Base-by-base conservation (phyloP, 2,888 invertebrate genomes). In the Melanotus villosus region DNA sequence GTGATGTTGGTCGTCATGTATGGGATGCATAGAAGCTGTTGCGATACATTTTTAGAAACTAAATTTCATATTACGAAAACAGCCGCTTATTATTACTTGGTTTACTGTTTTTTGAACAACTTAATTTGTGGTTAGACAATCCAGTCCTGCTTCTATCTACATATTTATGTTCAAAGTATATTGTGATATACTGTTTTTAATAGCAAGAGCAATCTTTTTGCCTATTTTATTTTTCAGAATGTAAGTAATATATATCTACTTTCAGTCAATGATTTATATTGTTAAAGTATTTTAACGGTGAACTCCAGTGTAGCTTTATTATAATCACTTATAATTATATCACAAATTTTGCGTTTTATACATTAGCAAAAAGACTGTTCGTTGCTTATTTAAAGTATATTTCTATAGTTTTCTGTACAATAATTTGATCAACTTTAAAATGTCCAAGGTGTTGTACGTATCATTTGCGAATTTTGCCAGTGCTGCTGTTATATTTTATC, bases 401-500 rank as follows among this genome's bases (percentile, higher is more conserved):
- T 18, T 41, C 41, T 41, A 32, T 52, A 12, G 21, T 57, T 36
- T 65, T 45, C 9, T 47, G 64, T 52, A 43, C 23, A 56, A 21
- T 56, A 43, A n/a, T 10, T 43, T 56, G 56, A 56, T 56, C 64
- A 16, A 41, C 2, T 6, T 23, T 5, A 21, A 12, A 23, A 34
- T 45, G 54, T 64, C 56, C 43, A 56, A 23, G 18, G 19, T 43
- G 43, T 56, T 64, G 54, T 54, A 45, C 58, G 7, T 45, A 52
- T 38, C 18, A 38, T 66, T 59, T 65, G 43, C 18, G 26, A 50
- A 36, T 50, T 65, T 65, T 67, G 56, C 67, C 62, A 62, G 50
- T 67, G 60, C 60, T 62, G 56, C 54, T 54, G 62, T 67, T 65
- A 52, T 62, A 59, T 67, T 67, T 67, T 67, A 67, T 45, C 62